Base-by-base conservation (phyloP, 2,888 invertebrate species). In the Sesia apiformis region DNA sequence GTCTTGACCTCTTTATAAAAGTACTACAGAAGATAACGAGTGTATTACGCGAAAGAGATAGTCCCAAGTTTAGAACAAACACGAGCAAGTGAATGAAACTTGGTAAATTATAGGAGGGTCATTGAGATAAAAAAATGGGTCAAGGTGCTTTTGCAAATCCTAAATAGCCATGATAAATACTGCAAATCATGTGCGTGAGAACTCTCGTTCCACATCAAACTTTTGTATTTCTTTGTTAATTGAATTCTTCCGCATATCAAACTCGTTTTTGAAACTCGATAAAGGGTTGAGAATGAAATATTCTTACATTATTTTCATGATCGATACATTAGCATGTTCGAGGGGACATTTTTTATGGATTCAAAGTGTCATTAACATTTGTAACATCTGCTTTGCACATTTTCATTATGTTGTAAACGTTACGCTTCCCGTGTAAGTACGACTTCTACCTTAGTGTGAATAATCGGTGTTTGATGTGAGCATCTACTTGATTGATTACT, bases 361-460 rank as follows among this genome's bases (percentile, higher is more conserved):
- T 60, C 57, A 53, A 64, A 57, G 58, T 69, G 69, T 72, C 70
- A 74, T 74, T 74, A 73, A 64, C 70, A 61, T 58, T 53, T 57
- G 49, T 49, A 60, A 63, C 72, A 72, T 72, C 64, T 72, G 72
- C 55, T 60, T 56, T 58, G 65, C 72, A 72, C 64, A 58, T 70
- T 67, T 62, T 53, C 51, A 56, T 54, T 41, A 41, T 51, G 23
- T 41, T 39, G 41, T 53, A 55, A 23, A 40, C 1, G 23, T 23
- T 23, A 23, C 23, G 23, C 23, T 23, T 23, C 23, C 23, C 23
- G 1, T 23, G 23, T 46, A 46, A 8, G 46, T 46, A 46, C n/a
- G 8, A 7, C n/a, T 46, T 3, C 7, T 46, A 7, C 7, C 23
- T 23, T 23, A 23, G 46, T 46, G 46, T 46, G 6, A 4, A 23